Percentiles rank a stretch among this genome's conserved stretches.
These are phyloP conservation scores for Pardalotus punctatus DNA, from an alignment of 2,113 vertebrate species.

Conservation along the genomic window DNA sequence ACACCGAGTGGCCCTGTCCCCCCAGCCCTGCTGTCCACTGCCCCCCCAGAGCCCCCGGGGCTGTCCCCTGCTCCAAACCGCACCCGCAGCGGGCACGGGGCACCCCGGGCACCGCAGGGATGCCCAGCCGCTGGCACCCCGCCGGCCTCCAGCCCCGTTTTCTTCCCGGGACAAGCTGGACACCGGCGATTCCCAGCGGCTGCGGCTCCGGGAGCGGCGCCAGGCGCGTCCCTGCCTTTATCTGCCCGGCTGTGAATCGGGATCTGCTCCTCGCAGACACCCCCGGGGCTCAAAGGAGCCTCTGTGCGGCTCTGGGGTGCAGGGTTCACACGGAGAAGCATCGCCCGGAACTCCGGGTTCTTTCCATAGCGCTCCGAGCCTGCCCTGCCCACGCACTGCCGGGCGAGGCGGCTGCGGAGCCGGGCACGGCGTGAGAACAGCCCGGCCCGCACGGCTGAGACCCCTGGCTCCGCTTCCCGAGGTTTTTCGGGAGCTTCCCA, in stretches of 20 bases:
- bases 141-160: background rate
- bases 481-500: background rate
- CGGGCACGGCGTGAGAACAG: background rate
- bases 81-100: background rate
- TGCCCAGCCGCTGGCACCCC: background rate
- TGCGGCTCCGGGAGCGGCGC: background rate
- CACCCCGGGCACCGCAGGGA: background rate
- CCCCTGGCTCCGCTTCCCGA: background rate
- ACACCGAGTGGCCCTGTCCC: too few species aligned
- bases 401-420: background rate
- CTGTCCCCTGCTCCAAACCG: rapidly evolving
- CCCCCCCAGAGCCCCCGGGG: rapidly evolving
- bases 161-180: rapidly evolving
- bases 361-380: background rate
- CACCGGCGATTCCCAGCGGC: background rate
- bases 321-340: background rate
- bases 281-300: background rate
- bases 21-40: background rate
- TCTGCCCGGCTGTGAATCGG: background rate
- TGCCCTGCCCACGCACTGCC: background rate
- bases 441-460: rapidly evolving
- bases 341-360: background rate
- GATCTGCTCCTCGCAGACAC: background rate
- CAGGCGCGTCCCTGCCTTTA: background rate
- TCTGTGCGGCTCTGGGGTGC: background rate